Conservation (phyloP, 2,888 invertebrate genomes). For the Hemithea aestivaria region DNA sequence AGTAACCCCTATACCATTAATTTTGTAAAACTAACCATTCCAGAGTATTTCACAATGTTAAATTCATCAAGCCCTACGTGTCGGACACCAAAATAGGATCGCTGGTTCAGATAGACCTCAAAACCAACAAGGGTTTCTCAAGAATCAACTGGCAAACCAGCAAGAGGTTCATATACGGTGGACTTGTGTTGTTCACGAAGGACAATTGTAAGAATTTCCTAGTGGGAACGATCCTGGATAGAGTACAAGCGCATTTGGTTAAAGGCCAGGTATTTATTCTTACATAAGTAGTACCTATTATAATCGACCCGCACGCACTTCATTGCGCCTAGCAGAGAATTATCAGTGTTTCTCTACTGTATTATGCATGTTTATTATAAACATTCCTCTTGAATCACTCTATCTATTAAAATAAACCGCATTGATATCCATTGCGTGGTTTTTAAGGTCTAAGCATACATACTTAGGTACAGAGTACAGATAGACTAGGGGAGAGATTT, state of each 20-base stretch:
- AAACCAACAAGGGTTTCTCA: conserved; percentile 41
- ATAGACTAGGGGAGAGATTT: too few relatives aligned
- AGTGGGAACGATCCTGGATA: conserved; percentile 82
- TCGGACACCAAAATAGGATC: conserved; percentile 55
- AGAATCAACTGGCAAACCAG: conserved; percentile 59
- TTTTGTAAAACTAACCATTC: too few relatives aligned
- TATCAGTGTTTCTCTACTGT: conserved; percentile 3
- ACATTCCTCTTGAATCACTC: too few relatives aligned
- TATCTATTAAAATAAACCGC: too few relatives aligned
- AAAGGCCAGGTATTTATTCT: conserved; percentile 58
- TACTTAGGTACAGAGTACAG: too few relatives aligned
- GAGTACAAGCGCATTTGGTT: conserved; percentile 55
- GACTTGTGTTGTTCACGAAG: conserved; percentile 84
- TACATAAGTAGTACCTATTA: too few relatives aligned
- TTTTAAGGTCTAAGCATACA: not conserved
- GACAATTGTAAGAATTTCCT: conserved; percentile 83
- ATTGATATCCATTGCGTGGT: too few relatives aligned
- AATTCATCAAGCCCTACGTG: conserved; percentile 53
- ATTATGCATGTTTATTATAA: too few relatives aligned
- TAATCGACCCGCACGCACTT: too few relatives aligned
- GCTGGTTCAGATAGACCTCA: conserved; percentile 46
- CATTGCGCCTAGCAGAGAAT: too few relatives aligned
- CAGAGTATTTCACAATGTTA: conserved; percentile 63
- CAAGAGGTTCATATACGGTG: conserved; percentile 83
- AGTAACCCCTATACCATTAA: too few relatives aligned